These are phyloP conservation scores for Fringilla coelebs DNA, from an alignment of 2,797 vertebrate species.

Conservation along the genomic window DNA sequence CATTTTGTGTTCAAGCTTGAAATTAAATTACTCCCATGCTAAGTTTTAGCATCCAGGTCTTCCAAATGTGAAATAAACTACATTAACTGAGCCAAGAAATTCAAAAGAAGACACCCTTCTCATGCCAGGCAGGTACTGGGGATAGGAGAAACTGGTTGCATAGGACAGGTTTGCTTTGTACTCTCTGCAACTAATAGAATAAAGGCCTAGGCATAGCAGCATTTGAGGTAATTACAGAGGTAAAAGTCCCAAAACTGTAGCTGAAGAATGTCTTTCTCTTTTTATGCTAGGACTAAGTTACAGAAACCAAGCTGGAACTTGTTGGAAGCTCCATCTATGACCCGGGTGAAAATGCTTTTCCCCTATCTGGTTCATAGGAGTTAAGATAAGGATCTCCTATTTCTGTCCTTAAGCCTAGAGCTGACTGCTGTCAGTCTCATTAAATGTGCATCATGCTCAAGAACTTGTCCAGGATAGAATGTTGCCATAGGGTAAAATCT, in stretches of 20 bases:
- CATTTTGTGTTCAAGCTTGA: background rate
- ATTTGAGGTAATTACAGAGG: background rate
- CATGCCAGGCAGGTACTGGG: background rate
- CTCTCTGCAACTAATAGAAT: background rate
- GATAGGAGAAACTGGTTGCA: background rate
- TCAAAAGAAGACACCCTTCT: background rate
- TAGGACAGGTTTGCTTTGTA: background rate
- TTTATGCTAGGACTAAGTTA: background rate
- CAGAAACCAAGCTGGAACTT: background rate
- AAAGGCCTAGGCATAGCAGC: background rate
- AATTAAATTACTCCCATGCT: background rate
- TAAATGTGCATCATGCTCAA: background rate
- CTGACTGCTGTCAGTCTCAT: background rate
- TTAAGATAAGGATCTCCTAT: constrained; percentile 39
- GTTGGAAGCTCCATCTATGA: background rate
- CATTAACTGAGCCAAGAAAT: background rate
- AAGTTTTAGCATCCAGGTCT: background rate
- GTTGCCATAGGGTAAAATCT: background rate
- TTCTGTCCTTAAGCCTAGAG: background rate
- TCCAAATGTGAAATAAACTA: background rate
- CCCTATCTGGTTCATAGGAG: background rate
- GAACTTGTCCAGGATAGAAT: background rate
- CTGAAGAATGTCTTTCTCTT: background rate
- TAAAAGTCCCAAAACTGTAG: background rate
- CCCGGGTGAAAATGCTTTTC: background rate